These are phyloP conservation scores for Aphelocoma californica DNA, from an alignment of 2,797 vertebrate genomes.

Conservation along the genomic window DNA sequence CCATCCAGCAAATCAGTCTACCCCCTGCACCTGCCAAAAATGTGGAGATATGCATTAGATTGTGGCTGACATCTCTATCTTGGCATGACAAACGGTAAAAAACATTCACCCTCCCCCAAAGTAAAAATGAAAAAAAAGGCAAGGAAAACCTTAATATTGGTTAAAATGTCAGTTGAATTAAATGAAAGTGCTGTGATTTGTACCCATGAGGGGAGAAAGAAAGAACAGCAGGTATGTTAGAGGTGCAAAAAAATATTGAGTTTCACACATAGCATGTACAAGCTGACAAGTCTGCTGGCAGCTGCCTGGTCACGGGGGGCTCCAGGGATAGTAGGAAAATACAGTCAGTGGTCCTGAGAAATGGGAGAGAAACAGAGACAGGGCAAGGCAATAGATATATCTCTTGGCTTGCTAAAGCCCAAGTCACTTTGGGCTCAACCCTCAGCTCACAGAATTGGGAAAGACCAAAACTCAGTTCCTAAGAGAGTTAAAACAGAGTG, in stretches of 20 bases:
- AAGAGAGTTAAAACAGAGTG: background rate
- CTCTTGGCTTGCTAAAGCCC: background rate
- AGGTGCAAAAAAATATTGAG: slow-evolving; percentile 53
- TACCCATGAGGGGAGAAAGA: slow-evolving; percentile 46
- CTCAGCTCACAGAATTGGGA: background rate
- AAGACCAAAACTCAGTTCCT: background rate
- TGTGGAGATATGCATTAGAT: background rate
- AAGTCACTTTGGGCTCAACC: background rate
- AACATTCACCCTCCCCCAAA: background rate
- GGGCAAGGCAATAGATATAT: background rate
- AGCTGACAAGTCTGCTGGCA: slow-evolving; percentile 63
- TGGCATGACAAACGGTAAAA: background rate
- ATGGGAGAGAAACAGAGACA: background rate
- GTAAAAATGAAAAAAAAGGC: background rate
- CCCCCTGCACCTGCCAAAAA: background rate
- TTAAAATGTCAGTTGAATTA: slow-evolving; percentile 56
- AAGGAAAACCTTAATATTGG: slow-evolving; percentile 10
- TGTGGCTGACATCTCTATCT: slow-evolving; percentile 36
- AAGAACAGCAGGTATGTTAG: slow-evolving; percentile 50
- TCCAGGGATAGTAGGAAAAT: background rate
- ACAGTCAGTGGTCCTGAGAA: background rate
- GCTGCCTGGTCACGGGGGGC: slow-evolving; percentile 22
- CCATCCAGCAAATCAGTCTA: slow-evolving; percentile 7
- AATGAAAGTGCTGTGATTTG: slow-evolving; percentile 51
- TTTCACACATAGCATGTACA: slow-evolving; percentile 58